These are phyloP conservation scores for Albula glossodonta DNA, from an alignment of 2,113 vertebrate species.

Conservation along the genomic window DNA sequence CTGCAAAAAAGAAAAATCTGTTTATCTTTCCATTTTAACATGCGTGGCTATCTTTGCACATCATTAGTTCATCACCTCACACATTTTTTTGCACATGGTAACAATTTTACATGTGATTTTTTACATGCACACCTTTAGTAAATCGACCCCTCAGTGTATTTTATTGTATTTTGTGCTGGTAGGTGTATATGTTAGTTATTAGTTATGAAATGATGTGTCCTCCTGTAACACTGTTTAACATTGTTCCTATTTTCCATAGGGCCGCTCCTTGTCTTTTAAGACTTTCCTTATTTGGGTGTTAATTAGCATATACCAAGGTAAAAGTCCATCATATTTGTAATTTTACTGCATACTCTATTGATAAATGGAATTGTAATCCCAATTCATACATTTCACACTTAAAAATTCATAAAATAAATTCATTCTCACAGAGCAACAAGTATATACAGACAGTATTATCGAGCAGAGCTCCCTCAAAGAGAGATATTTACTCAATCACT, in stretches of 20 bases:
- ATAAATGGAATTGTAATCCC: no score
- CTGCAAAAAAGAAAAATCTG: no score
- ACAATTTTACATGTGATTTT: no score
- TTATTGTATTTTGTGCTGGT: background rate
- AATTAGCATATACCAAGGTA: conserved; percentile 77
- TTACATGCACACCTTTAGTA: no score
- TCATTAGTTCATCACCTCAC: no score
- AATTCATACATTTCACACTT: no score
- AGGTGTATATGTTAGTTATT: no score
- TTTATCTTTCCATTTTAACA: no score
- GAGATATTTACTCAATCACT: background rate
- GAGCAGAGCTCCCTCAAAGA: background rate
- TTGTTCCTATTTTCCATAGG: conserved; percentile 68
- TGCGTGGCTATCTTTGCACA: no score
- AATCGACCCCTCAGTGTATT: background rate
- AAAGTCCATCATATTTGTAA: background rate
- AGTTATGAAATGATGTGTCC: no score
- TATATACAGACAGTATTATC: background rate
- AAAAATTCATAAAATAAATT: background rate
- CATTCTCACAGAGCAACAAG: background rate
- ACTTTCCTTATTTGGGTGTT: conserved; percentile 76
- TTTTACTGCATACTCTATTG: background rate
- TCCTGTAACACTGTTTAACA: conserved; percentile 25
- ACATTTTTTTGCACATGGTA: no score
- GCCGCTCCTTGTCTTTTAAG: conserved; percentile 90